phyloP scores from a whole-genome alignment of 2,797 vertebrate genomes.

The Centropyge bicolor region DNA sequence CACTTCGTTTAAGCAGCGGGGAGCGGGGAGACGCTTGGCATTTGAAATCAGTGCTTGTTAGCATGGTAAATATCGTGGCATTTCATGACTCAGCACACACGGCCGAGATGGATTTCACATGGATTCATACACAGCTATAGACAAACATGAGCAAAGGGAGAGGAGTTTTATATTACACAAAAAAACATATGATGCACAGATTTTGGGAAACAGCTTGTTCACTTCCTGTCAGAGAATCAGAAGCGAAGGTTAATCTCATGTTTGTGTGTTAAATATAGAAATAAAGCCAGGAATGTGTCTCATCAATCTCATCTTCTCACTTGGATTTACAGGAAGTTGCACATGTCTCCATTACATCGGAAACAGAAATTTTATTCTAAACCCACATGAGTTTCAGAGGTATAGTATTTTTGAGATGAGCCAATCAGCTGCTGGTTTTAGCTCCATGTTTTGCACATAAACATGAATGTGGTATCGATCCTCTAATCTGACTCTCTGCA shows the following conservation, averaged over 20 bases:
- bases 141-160: no score
- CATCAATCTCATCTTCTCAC: no score
- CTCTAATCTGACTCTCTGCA: neutral
- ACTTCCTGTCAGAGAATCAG: neutral
- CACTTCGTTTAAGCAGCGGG: neutral
- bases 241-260: neutral
- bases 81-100: constrained; percentile 34
- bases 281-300: neutral
- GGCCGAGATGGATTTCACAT: constrained; percentile 1
- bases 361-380: no score
- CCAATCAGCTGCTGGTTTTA: neutral
- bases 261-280: neutral
- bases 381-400: no score
- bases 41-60: constrained; percentile 47
- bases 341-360: no score
- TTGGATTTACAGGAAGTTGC: neutral
- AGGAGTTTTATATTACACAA: no score
- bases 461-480: neutral
- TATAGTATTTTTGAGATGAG: no score
- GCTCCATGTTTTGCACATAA: neutral
- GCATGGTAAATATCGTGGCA: constrained; percentile 38
- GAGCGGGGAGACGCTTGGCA: constrained; percentile 27
- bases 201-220: neutral
- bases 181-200: neutral
- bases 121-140: neutral